Evolutionary conservation across 2,888 invertebrate species (phyloP).

Genomic region (Amorpha juglandis): DNA sequence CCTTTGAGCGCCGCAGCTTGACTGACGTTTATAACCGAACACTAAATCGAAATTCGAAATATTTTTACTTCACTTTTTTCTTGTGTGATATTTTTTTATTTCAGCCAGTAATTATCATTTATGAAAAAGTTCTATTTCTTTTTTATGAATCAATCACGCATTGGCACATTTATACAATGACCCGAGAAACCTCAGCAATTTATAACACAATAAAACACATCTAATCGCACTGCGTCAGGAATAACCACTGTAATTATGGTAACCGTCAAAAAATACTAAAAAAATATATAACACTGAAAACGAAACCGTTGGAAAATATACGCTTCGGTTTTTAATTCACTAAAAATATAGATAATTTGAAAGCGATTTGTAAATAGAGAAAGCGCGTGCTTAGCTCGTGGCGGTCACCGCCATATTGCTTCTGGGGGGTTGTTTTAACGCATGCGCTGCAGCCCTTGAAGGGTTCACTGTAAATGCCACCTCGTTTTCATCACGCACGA

Average conservation of each 20-base stretch:
- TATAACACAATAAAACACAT: constrained; percentile 60
- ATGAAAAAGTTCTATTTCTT: background rate
- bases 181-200: constrained; percentile 51
- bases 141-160: constrained; percentile 34
- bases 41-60: constrained; percentile 25
- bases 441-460: constrained; percentile 68
- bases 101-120: background rate
- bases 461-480: constrained; percentile 60
- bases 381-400: constrained; percentile 74
- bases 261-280: constrained; percentile 32
- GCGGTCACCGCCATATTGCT: constrained; percentile 81
- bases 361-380: constrained; percentile 50
- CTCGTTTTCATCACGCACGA: constrained; percentile 43
- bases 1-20: constrained; percentile 80
- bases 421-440: constrained; percentile 68
- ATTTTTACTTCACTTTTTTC: background rate
- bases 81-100: background rate
- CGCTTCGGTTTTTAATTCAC: constrained; percentile 18
- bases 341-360: background rate
- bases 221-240: constrained; percentile 65
- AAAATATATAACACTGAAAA: background rate
- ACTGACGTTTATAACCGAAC: constrained; percentile 45
- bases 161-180: constrained; percentile 50
- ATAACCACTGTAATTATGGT: constrained; percentile 35
- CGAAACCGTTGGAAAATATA: background rate